A percentile compares a stretch with the other conserved stretches of the same genome.
These are phyloP conservation scores for Nymphicus hollandicus DNA, from an alignment of 2,113 vertebrate genomes.

Conservation along the genomic window DNA sequence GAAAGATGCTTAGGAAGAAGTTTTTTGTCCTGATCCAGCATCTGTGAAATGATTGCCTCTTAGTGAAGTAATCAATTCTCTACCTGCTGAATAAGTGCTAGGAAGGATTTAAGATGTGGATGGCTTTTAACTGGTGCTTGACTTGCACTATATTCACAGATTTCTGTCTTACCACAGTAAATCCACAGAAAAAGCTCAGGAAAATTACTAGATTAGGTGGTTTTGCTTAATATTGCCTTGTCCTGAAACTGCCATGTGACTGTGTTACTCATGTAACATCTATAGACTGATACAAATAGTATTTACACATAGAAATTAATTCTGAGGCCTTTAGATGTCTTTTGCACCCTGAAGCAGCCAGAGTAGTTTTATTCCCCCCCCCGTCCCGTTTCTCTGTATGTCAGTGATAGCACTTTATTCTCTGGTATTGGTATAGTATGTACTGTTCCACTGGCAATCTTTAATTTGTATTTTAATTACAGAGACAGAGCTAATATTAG, in stretches of 20 bases:
- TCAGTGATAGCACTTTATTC: neutral
- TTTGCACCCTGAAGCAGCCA: neutral
- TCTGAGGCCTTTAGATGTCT: neutral
- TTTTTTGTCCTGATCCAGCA: neutral
- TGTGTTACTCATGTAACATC: neutral
- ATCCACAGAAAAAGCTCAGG: neutral
- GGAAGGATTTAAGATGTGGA: neutral
- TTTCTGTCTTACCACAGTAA: neutral
- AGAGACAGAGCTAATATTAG: neutral
- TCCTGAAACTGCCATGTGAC: neutral
- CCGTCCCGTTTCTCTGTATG: neutral
- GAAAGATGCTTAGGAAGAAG: neutral
- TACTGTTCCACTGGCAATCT: neutral
- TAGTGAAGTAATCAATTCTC: conserved; percentile 35
- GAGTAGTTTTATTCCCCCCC: neutral
- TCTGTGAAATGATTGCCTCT: conserved; percentile 36
- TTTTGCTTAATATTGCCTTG: neutral
- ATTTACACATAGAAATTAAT: neutral
- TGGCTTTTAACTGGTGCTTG: neutral
- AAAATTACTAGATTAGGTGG: neutral
- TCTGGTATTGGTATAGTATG: neutral
- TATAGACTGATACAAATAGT: neutral
- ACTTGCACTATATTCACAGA: neutral
- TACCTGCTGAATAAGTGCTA: conserved; percentile 38
- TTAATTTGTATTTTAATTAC: neutral